Conservation (phyloP, 2,113 vertebrate genomes). For the Anolis sagrei region DNA sequence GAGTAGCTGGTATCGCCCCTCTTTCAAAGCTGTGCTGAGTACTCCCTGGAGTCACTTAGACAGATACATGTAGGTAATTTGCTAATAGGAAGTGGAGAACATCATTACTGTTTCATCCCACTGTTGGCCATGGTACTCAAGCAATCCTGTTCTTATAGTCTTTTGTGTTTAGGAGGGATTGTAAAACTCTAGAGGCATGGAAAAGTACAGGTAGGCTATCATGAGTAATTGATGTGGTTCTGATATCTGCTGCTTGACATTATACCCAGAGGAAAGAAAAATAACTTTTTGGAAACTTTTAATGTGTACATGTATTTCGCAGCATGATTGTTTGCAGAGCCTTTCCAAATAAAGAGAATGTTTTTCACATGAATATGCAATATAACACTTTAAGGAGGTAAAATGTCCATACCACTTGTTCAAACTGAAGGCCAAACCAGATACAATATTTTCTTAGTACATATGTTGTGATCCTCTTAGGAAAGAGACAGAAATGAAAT, state of each 20-base stretch:
- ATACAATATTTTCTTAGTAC: neutral
- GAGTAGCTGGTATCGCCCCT: too few species aligned
- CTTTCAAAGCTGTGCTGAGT: neutral
- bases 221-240: neutral
- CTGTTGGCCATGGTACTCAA: constrained; percentile 38
- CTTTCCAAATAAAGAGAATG: neutral
- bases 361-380: neutral
- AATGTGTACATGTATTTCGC: neutral
- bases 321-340: neutral
- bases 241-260: neutral
- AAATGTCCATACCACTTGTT: neutral
- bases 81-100: neutral
- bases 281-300: neutral
- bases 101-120: neutral
- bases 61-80: neutral
- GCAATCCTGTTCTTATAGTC: constrained; percentile 32
- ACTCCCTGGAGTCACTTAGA: neutral
- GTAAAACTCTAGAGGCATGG: neutral
- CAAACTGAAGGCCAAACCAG: neutral
- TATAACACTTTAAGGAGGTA: too few species aligned
- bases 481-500: neutral
- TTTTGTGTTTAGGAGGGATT: neutral
- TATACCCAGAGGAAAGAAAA: neutral
- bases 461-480: neutral
- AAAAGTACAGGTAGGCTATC: neutral